Conservation (phyloP, 1,140 invertebrate genomes). For the Leptinotarsa undecemlineata region DNA sequence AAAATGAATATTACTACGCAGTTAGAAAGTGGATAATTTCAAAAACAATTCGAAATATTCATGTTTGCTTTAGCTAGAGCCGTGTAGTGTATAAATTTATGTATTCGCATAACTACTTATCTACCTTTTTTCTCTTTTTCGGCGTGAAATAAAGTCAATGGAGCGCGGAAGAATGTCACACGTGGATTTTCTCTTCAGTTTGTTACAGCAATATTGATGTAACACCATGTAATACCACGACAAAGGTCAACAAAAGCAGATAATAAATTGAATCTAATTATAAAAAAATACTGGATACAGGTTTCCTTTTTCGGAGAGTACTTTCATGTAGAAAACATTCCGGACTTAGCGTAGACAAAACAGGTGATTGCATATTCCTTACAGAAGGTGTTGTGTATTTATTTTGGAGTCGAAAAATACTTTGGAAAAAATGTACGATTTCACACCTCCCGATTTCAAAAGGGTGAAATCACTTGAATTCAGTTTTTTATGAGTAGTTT, state of each 20-base stretch:
- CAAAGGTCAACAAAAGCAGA: background rate
- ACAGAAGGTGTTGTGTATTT: no score
- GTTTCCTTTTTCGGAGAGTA: no score
- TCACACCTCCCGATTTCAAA: no score
- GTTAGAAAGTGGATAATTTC: slow-evolving; percentile 1
- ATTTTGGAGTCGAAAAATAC: no score
- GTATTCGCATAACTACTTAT: background rate
- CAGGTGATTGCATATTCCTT: no score
- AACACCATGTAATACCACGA: background rate
- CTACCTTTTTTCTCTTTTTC: background rate
- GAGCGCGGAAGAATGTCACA: background rate
- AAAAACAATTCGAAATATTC: background rate
- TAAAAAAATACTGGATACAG: no score
- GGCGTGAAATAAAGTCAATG: background rate
- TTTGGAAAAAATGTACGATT: no score
- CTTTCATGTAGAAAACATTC: no score
- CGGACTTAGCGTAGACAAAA: no score
- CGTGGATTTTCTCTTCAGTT: background rate
- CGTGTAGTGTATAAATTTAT: background rate
- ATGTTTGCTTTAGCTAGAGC: background rate
- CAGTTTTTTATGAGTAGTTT: no score
- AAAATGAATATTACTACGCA: background rate
- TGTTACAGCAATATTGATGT: background rate
- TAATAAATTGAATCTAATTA: no score
- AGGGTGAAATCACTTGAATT: no score